phyloP scores from a whole-genome alignment of 37 sponge, comb jelly and placozoan species.

The Dysidea cf. avara region DNA sequence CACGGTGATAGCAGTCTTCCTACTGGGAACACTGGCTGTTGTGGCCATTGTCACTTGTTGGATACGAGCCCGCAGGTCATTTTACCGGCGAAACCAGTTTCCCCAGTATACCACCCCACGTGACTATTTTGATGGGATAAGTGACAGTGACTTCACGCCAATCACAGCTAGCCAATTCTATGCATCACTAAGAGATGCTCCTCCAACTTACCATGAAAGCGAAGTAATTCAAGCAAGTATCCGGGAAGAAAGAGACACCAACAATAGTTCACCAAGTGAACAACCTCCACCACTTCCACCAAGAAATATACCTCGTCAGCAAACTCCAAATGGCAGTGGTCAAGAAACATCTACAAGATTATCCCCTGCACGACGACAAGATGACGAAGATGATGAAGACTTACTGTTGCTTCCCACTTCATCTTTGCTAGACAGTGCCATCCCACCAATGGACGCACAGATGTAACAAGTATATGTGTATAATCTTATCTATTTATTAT shows the following conservation, averaged over 20 bases:
- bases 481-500: not conserved
- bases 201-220: slow-evolving; percentile 78
- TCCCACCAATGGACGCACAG: not conserved
- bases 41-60: slow-evolving; percentile 76
- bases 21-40: slow-evolving; percentile 63
- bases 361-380: not conserved
- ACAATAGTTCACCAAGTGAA: not conserved
- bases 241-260: not conserved
- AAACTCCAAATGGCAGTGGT: not conserved
- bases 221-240: slow-evolving; percentile 43
- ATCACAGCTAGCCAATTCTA: slow-evolving; percentile 66
- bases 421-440: too few relatives aligned
- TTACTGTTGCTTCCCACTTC: too few relatives aligned
- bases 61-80: slow-evolving; percentile 59
- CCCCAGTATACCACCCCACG: slow-evolving; percentile 27
- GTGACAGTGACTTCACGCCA: slow-evolving; percentile 68
- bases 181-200: slow-evolving; percentile 64
- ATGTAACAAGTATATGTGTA: not conserved
- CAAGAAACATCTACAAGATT: not conserved
- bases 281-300: slow-evolving; percentile 43
- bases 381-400: not conserved
- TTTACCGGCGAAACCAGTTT: slow-evolving; percentile 24
- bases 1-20: slow-evolving; percentile 57
- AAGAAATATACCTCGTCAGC: not conserved
- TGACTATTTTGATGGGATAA: slow-evolving; percentile 74